Base-by-base conservation (phyloP, 2,797 vertebrate species). In the Anisognathus igniventris region DNA sequence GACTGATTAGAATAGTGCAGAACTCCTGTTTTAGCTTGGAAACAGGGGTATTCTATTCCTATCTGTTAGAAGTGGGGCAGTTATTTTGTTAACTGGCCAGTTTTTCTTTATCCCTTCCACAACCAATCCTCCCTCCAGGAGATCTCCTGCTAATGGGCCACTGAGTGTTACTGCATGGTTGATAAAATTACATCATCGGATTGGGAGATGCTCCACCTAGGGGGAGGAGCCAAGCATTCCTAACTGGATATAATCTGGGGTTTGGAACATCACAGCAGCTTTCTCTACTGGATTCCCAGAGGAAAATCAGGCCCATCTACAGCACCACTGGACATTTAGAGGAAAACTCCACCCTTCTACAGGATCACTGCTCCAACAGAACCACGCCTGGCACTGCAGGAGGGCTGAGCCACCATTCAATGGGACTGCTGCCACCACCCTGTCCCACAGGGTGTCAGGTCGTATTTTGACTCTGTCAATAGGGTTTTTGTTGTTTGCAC, bases 151-250 rank as follows among this genome's bases (percentile, higher is more conserved):
- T 33, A 1, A 56, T 24, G 54, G 30, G 14, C 54, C 54, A 56
- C 1, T 24, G 9, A 56, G 22, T 16, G 4, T 5, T 3, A 5
- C n/a, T 5, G 54, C n/a, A 33, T 1, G 10, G 5, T 9, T 33
- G 14, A 56, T 7, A 56, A 56, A 56, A 56, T 56, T 33, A 4
- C 14, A 24, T 16, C n/a, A 33, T 56, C 14, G 14, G 14, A 5
- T 1, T 33, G 54, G 54, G 7, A 24, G 14, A 24, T 11, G n/a
- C 22, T 56, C 54, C 2, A 7, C 54, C n/a, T 22, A n/a, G 54
- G 9, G 7, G 54, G n/a, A 56, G 54, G n/a, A 56, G 22, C 22
- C 22, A 16, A 56, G 5, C n/a, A 33, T 33, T 56, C n/a, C 54
- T 33, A 16, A 14, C 22, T 56, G 22, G n/a, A 33, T 56, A 24